Conservation (phyloP, 2,797 vertebrate species). For the Syndactyla subalaris region DNA sequence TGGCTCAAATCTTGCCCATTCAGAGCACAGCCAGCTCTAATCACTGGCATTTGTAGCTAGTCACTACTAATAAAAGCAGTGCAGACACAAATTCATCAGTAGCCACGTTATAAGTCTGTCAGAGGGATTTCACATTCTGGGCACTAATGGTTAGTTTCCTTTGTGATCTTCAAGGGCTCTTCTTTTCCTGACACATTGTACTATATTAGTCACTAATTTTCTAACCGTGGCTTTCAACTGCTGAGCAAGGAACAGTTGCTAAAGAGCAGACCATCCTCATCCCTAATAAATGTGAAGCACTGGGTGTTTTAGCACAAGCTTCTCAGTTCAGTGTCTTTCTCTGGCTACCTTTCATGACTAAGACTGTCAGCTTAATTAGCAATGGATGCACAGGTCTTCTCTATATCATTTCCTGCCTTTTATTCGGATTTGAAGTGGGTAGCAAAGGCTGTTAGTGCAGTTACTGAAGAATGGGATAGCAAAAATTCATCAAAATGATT, state of each 20-base stretch:
- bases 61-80: slow-evolving; percentile 33
- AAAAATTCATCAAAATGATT: background rate
- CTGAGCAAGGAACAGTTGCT: slow-evolving; percentile 11
- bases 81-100: slow-evolving; percentile 9
- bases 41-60: slow-evolving; percentile 2
- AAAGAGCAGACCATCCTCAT: slow-evolving; percentile 6
- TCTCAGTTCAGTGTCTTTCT: background rate
- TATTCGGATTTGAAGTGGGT: background rate
- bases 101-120: background rate
- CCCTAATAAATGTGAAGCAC: background rate
- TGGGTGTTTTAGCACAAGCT: slow-evolving; percentile 11
- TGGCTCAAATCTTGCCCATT: background rate
- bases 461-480: background rate
- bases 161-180: slow-evolving; percentile 21
- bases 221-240: background rate
- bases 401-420: background rate
- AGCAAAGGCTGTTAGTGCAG: background rate
- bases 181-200: background rate
- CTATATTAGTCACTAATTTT: slow-evolving; percentile 14
- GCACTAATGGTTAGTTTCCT: slow-evolving; percentile 25
- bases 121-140: background rate
- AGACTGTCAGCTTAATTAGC: slow-evolving; percentile 18
- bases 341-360: background rate
- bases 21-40: background rate
- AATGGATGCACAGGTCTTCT: background rate